Conservation (phyloP, 2,797 vertebrate genomes). For the Acanthornis magna region DNA sequence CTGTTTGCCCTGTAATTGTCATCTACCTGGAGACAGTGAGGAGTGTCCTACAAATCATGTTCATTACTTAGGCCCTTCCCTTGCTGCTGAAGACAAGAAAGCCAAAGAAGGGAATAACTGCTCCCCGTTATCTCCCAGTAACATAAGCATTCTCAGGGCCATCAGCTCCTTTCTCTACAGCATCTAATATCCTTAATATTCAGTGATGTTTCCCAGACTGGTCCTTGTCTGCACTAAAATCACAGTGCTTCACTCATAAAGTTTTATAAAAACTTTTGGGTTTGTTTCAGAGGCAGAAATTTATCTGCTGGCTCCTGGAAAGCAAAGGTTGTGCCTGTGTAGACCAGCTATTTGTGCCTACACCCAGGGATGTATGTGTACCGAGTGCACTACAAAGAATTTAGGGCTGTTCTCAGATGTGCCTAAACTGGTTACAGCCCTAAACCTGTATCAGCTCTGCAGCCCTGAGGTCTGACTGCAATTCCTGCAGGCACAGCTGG, state of each 20-base stretch:
- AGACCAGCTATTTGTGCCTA: background rate
- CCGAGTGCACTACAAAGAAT: background rate
- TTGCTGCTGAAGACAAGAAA: background rate
- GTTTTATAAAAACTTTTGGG: background rate
- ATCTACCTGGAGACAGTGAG: background rate
- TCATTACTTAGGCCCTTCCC: background rate
- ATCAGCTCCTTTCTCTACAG: background rate
- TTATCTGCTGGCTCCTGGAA: background rate
- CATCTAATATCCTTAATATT: background rate
- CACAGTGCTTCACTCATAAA: background rate
- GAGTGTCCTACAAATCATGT: background rate
- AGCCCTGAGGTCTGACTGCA: background rate
- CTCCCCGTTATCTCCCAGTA: background rate
- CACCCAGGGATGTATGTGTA: background rate
- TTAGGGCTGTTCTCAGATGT: background rate
- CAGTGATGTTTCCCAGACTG: background rate
- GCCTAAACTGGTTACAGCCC: background rate
- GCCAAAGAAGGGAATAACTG: background rate
- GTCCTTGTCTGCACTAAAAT: background rate
- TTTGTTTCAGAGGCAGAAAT: background rate
- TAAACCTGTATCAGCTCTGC: background rate
- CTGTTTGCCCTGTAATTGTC: background rate
- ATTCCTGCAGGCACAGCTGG: background rate
- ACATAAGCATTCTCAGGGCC: background rate
- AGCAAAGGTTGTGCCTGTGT: background rate